Evolutionary conservation across 2,113 vertebrate genomes (phyloP), one percentile per base, ranked within the genome.

Genomic region (Bombycilla garrulus): DNA sequence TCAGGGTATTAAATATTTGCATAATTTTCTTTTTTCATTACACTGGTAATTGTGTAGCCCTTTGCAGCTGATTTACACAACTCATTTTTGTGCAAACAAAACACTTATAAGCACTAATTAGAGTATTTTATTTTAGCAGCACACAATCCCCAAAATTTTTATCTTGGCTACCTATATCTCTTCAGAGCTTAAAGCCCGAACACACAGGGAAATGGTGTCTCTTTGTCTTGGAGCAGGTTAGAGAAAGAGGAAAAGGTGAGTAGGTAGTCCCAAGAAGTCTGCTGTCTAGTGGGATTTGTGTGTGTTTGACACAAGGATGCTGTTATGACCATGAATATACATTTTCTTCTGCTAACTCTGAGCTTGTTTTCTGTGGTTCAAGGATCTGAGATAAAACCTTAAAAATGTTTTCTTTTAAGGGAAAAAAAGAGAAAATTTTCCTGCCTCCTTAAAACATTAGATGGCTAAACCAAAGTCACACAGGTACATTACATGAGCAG

Each of bases 41-140:
- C 23, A 12, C 9, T 93, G 77, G 60, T 93, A 90, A 67, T 89
- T 77, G n/a, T 54, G 61, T 51, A 84, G 56, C 28, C 13, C 26
- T 82, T 92, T 88, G 56, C 71, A 90, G 65, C 18, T 86, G 86
- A 93, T 92, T 95, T 94, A 95, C 44, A 91, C 82, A 89, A 91
- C 48, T 81, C 15, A 77, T 89, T 95, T 91, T 76, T 91, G 61
- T 81, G 76, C 70, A 90, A 90, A 85, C 33, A 76, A 73, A 83
- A 60, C 28, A 38, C 24, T 84, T 95, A 58, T 1, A 86, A 77
- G 57, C 29, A 42, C 65, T 83, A 83, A 86, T 94, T 85, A 53
- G 65, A 66, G 57, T 79, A 89, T 58, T 92, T 84, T 54, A 83
- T 93, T 96, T 92, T 81, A 97, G 66, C 35, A 60, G 61, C 9